phyloP scores from a whole-genome alignment of 2,113 vertebrate species.

The Sander lucioperca region DNA sequence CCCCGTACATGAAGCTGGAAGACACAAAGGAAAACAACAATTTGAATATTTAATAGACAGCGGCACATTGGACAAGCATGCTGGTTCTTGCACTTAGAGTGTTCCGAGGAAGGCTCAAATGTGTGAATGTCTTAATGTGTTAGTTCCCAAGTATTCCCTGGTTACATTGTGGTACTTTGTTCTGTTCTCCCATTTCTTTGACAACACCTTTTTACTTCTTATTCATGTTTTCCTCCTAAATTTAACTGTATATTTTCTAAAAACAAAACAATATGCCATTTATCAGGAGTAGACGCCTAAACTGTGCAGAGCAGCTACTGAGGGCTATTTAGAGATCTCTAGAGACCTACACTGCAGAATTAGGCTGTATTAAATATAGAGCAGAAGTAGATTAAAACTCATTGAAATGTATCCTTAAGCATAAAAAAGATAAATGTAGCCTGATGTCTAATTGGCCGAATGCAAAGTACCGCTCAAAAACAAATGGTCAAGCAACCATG shows the following conservation, averaged over 20 bases:
- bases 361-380: constrained; percentile 43
- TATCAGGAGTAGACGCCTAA: background rate
- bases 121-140: constrained; percentile 30
- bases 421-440: constrained; percentile 47
- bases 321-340: background rate
- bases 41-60: constrained; percentile 49
- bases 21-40: constrained; percentile 39
- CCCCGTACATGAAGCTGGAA: constrained; percentile 98
- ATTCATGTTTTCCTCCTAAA: background rate
- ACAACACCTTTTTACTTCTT: background rate
- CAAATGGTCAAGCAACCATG: constrained; percentile 64
- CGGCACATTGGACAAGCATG: background rate
- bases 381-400: constrained; percentile 34
- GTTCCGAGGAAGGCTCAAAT: constrained; percentile 8
- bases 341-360: background rate
- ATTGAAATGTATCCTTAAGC: constrained; percentile 30
- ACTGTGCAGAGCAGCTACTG: background rate
- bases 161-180: background rate
- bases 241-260: background rate
- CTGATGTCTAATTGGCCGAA: constrained; percentile 53
- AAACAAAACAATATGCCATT: background rate
- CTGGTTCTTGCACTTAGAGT: constrained; percentile 4
- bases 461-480: constrained; percentile 48
- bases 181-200: background rate
- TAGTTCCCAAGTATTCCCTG: background rate